Evolutionary conservation across 2,113 vertebrate species (phyloP).

Genomic region (Probosciger aterrimus): DNA sequence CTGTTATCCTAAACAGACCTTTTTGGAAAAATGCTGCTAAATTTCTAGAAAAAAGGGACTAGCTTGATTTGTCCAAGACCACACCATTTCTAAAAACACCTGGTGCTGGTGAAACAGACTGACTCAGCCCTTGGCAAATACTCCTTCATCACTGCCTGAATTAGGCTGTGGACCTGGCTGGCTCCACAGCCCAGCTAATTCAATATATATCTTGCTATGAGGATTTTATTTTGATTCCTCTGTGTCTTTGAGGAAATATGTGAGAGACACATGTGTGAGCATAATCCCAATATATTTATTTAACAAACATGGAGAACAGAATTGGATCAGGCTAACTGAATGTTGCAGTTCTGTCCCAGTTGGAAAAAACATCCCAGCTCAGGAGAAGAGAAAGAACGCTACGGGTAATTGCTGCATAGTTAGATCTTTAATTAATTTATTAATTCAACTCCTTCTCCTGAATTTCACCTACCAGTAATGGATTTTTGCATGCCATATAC

Average conservation of each 20-base stretch:
- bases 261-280: not conserved
- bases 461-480: not conserved
- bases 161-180: not conserved
- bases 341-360: not conserved
- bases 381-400: not conserved
- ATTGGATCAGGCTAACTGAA: not conserved
- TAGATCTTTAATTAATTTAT: not conserved
- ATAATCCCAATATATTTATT: not conserved
- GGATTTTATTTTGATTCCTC: not conserved
- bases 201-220: not conserved
- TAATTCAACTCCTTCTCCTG: not conserved
- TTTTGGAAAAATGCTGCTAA: not conserved
- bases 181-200: not conserved
- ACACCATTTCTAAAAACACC: not conserved
- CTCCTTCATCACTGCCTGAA: rapidly evolving
- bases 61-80: not conserved
- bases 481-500: not conserved
- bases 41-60: not conserved
- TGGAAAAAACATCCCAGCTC: not conserved
- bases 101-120: not conserved
- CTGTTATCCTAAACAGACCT: not conserved
- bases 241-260: not conserved
- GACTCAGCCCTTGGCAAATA: not conserved
- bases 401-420: not conserved
- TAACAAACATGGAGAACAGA: not conserved